Evolutionary conservation across 2,888 invertebrate species (phyloP).

Genomic region (Oeneis ivallda): DNA sequence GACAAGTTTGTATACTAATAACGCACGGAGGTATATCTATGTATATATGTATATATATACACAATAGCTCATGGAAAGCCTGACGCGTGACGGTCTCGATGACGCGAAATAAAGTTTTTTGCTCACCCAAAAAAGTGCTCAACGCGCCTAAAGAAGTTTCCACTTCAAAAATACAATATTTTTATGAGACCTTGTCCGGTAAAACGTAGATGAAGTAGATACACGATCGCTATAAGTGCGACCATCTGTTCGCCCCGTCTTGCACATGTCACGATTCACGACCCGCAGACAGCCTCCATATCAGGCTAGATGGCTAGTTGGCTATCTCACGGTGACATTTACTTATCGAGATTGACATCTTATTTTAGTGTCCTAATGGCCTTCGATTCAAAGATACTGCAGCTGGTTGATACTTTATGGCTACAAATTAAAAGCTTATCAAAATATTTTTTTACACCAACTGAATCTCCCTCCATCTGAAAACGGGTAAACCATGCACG

Average conservation of each 20-base stretch:
- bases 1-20: too few relatives aligned
- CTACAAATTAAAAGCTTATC: not conserved
- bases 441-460: too few relatives aligned
- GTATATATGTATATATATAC: too few relatives aligned
- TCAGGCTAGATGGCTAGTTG: conserved; percentile 2
- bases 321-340: conserved; percentile 20
- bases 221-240: not conserved
- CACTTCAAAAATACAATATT: too few relatives aligned
- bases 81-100: too few relatives aligned
- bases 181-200: not conserved
- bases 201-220: not conserved
- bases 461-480: too few relatives aligned
- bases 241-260: conserved; percentile 17
- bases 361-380: conserved; percentile 20
- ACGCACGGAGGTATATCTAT: too few relatives aligned
- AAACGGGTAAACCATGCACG: conserved; percentile 10
- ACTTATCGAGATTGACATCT: conserved; percentile 18
- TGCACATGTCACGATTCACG: conserved; percentile 8
- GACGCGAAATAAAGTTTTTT: too few relatives aligned
- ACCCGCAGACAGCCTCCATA: conserved; percentile 3
- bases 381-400: conserved; percentile 4
- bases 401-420: not conserved
- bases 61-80: too few relatives aligned
- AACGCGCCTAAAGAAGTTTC: too few relatives aligned
- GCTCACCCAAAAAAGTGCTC: too few relatives aligned